A percentile compares a stretch with the other conserved stretches of the same genome.
phyloP scores from a whole-genome alignment of 1,140 invertebrate genomes.

The Wasmannia auropunctata region DNA sequence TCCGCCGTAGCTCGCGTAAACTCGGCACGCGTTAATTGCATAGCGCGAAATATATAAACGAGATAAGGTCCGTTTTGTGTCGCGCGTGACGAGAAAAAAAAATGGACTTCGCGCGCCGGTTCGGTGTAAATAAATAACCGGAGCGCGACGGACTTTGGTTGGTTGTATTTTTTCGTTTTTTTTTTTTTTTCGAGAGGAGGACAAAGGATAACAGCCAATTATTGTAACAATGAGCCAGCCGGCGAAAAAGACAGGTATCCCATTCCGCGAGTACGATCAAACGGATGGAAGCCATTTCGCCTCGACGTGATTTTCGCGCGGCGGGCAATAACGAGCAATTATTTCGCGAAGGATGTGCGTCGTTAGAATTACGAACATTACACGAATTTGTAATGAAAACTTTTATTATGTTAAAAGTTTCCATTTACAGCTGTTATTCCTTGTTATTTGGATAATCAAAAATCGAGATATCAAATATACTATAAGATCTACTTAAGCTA shows the following conservation, averaged over 20 bases:
- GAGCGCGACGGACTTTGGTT: not conserved
- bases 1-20: not conserved
- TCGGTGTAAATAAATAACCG: constrained; percentile 34
- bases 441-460: not conserved
- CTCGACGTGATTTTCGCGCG: constrained; percentile 15
- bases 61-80: constrained; percentile 4
- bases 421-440: not conserved
- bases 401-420: constrained; percentile 1
- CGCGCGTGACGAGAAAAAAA: not conserved
- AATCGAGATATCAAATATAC: not conserved
- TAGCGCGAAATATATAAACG: not conserved
- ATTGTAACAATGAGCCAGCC: constrained; percentile 36
- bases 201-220: constrained; percentile 58
- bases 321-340: constrained; percentile 43
- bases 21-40: not conserved
- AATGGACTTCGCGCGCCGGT: not conserved
- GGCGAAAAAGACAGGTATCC: constrained; percentile 22
- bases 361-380: not conserved
- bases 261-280: constrained; percentile 26
- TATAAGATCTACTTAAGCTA: not conserved
- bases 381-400: not conserved
- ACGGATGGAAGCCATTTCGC: not conserved
- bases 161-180: too few species aligned
- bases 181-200: constrained; percentile 13
- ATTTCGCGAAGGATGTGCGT: not conserved